Evolutionary conservation across 2,797 vertebrate species (phyloP).

Genomic region (Gambelia wislizenii): DNA sequence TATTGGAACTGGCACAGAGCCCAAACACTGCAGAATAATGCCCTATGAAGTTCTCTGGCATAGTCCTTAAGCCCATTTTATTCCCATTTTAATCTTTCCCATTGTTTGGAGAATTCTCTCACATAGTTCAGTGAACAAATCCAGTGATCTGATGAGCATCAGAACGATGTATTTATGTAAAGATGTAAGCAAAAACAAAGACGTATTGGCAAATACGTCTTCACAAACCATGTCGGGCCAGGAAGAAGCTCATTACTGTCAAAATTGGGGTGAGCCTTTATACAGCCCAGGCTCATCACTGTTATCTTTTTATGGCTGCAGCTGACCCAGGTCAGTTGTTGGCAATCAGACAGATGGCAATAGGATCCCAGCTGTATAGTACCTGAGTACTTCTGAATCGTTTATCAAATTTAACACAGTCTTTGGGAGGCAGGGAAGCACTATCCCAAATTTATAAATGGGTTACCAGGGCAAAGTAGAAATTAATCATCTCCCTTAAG

Average conservation of each 20-base stretch:
- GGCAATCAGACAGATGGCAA: constrained; percentile 33
- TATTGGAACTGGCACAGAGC: constrained; percentile 9
- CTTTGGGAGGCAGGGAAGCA: not conserved
- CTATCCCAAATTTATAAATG: constrained; percentile 2
- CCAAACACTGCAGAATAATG: constrained; percentile 38
- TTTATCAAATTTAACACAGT: constrained; percentile 28
- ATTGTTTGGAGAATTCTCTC: constrained; percentile 16
- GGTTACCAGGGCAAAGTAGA: not conserved
- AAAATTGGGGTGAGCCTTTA: constrained; percentile 11
- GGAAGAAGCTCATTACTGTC: constrained; percentile 1
- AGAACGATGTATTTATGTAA: not conserved
- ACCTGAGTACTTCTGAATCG: constrained; percentile 16
- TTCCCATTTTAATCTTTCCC: constrained; percentile 6
- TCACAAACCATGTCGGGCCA: not conserved
- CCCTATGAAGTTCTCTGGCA: constrained; percentile 43
- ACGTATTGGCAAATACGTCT: constrained; percentile 12
- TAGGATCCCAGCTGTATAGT: not conserved
- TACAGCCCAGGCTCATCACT: not conserved
- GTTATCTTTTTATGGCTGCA: constrained; percentile 21
- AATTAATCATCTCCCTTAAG: constrained; percentile 10
- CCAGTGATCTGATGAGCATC: not conserved
- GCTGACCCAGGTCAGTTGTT: constrained; percentile 20
- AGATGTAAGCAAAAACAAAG: constrained; percentile 17
- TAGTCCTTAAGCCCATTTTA: not conserved
- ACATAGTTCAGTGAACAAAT: constrained; percentile 4